phyloP scores from a whole-genome alignment of 2,113 vertebrate species.

The Nycticryphes semicollaris region DNA sequence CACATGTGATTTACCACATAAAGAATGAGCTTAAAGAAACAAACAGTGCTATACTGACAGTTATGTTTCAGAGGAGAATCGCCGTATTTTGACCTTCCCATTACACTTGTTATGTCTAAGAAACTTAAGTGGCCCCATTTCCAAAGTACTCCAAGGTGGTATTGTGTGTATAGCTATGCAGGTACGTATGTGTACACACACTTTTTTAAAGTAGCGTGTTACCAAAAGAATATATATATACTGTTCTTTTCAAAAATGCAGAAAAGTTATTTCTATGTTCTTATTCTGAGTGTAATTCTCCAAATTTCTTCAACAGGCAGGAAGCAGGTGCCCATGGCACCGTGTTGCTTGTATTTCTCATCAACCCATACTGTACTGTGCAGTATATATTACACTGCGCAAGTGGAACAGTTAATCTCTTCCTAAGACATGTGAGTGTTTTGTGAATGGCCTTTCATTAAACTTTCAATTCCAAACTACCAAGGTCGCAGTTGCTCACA shows the following conservation, averaged over 20 bases:
- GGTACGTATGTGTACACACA: accelerated
- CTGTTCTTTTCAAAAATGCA: neutral
- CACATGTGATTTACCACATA: neutral
- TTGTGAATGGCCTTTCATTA: conserved; percentile 26
- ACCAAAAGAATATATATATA: neutral
- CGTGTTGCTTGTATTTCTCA: neutral
- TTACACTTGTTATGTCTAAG: neutral
- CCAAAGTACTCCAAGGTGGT: neutral
- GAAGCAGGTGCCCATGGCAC: neutral
- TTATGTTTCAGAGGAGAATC: neutral
- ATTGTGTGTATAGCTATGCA: accelerated
- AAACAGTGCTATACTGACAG: neutral
- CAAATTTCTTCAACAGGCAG: neutral
- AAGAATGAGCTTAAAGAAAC: neutral
- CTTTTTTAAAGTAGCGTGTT: neutral
- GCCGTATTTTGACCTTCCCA: neutral
- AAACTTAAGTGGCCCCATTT: neutral
- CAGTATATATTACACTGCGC: neutral
- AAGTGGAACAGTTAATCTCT: neutral
- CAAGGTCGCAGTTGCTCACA: conserved; percentile 8
- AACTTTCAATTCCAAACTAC: conserved; percentile 31
- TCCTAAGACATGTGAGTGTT: neutral
- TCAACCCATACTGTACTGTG: neutral
- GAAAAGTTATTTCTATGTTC: neutral
- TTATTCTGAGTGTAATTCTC: neutral